Evolutionary conservation across 2,797 vertebrate genomes (phyloP).

Genomic region (Sarcophilus harrisii): DNA sequence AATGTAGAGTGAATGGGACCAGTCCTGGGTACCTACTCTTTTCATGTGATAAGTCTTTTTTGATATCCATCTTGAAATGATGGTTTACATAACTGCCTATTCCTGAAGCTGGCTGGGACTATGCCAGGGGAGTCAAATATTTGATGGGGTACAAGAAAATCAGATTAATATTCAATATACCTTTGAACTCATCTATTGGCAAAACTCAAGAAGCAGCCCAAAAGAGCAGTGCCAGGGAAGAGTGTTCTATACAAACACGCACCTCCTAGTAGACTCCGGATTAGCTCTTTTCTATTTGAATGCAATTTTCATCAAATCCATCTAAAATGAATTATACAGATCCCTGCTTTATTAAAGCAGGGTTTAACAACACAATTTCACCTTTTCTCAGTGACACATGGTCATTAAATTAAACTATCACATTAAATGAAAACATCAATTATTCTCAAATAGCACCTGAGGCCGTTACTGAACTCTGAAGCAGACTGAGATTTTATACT

Average conservation of each 20-base stretch:
- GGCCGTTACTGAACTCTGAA: slow-evolving; percentile 6
- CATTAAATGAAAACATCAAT: slow-evolving; percentile 47
- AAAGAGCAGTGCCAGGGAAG: slow-evolving; percentile 30
- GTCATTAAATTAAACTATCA: slow-evolving; percentile 59
- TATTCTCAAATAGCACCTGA: background rate
- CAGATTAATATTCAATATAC: slow-evolving; percentile 46
- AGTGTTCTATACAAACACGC: slow-evolving; percentile 38
- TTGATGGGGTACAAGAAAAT: background rate
- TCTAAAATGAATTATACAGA: slow-evolving; percentile 32
- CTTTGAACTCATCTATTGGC: slow-evolving; percentile 62
- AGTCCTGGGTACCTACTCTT: background rate
- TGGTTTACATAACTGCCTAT: background rate
- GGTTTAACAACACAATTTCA: slow-evolving; percentile 28
- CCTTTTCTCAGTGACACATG: slow-evolving; percentile 44
- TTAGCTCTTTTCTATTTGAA: slow-evolving; percentile 52
- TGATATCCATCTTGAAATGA: background rate
- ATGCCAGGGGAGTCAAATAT: background rate
- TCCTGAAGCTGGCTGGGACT: background rate
- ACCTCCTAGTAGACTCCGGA: slow-evolving; percentile 54
- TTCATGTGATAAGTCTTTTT: background rate
- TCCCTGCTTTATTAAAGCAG: slow-evolving; percentile 51
- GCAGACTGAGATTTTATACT: slow-evolving; percentile 46
- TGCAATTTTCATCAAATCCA: slow-evolving; percentile 45
- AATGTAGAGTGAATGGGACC: background rate
- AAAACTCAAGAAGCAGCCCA: slow-evolving; percentile 47